Base-by-base conservation (phyloP, 2,797 vertebrate species). In the Hylomyscus alleni region DNA sequence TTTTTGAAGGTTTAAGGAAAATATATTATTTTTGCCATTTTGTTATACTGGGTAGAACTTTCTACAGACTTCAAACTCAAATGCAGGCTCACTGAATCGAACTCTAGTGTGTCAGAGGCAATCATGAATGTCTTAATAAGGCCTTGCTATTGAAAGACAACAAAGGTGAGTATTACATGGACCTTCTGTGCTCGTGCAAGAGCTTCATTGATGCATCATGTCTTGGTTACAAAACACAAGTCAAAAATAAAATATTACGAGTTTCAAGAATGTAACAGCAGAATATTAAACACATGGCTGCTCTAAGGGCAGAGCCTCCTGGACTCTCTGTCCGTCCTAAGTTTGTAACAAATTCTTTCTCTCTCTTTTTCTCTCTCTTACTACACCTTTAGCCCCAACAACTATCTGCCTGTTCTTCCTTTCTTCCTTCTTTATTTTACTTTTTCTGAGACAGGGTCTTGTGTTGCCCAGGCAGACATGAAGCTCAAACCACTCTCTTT, bases 61-160 rank as follows among this genome's bases (percentile, higher is more conserved):
- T 56, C 90, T 86, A 56, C 6, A 72, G 34, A 91, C 60, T 90
- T 77, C 65, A 96, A n/a, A 90, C 40, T 58, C 90, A 95, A 65
- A 77, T 54, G 44, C 20, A 67, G 52, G 7, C 14, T 93, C 62
- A 8, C 37, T 78, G 44, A 56, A 73, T 65, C 76, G 11, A 73
- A 95, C 31, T 91, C 67, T 78, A 22, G 12, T 54, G 31, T 69
- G 9, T 58, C 69, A 60, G 69, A 29, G 56, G 50, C 80, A 95
- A 89, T 67, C 15, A 52, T 40, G 40, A 85, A 93, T 26, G 20
- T 8, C 24, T 78, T 29, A 40, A 52, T 2, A 9, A 24, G 22
- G 31, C 78, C 31, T 67, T 58, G 84, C 47, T 54, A 85, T 47
- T 17, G 12, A 44, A 50, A 69, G 78, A 20, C 3, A 4, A 9